A percentile compares a stretch with the other conserved stretches of the same genome.
Conservation (phyloP, 2,888 invertebrate genomes). For the Netelia virgata region DNA sequence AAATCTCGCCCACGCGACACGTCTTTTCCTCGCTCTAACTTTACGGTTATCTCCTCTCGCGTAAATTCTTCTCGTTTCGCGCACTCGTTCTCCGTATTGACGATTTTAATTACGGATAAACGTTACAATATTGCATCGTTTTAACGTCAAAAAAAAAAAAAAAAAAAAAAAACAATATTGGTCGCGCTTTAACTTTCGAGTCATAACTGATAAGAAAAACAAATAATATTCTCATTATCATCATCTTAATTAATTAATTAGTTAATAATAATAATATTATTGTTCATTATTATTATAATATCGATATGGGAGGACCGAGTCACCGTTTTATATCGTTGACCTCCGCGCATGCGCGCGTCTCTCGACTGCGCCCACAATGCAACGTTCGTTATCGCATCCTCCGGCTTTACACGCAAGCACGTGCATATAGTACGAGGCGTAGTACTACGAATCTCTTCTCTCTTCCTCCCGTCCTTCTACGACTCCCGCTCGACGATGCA, state of each 20-base stretch:
- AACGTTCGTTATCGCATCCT: constrained; percentile 77
- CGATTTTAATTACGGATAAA: too few species aligned
- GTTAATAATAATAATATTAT: constrained; percentile 74
- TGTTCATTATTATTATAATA: constrained; percentile 70
- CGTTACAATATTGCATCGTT: too few species aligned
- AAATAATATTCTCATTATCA: too few species aligned
- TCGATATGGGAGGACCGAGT: background rate
- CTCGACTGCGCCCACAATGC: constrained; percentile 72
- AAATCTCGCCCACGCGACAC: constrained; percentile 56
- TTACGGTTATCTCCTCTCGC: constrained; percentile 39
- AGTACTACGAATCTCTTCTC: constrained; percentile 79
- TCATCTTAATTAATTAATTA: too few species aligned
- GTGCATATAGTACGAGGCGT: constrained; percentile 83
- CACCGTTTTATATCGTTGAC: constrained; percentile 18
- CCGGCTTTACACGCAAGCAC: constrained; percentile 77
- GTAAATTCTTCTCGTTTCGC: constrained; percentile 55
- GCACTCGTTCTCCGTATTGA: constrained; percentile 59
- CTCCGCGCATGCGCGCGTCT: constrained; percentile 64
- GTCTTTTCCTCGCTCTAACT: constrained; percentile 50
- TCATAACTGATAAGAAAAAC: too few species aligned
- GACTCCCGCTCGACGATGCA: constrained; percentile 1
- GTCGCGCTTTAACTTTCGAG: too few species aligned
- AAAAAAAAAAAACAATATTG: too few species aligned
- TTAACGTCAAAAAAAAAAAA: too few species aligned
- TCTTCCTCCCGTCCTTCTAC: constrained; percentile 61